Conservation (phyloP, 2,888 invertebrate genomes). For the Hypena proboscidalis region DNA sequence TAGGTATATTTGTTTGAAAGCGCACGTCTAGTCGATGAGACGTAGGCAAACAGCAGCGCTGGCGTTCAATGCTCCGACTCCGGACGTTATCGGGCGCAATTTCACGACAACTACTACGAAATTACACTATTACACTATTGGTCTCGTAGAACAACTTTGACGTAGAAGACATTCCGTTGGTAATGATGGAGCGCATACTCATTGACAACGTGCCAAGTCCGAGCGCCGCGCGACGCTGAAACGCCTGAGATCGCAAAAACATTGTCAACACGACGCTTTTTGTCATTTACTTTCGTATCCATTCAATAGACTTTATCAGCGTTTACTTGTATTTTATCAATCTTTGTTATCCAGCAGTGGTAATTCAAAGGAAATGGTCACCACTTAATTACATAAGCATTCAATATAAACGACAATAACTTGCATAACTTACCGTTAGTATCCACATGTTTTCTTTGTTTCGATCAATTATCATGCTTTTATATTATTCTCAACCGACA, state of each 20-base stretch:
- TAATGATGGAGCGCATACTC: conserved; percentile 39
- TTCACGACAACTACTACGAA: conserved; percentile 28
- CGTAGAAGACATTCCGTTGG: conserved; percentile 40
- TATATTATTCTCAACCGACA: no score
- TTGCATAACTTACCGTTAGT: no score
- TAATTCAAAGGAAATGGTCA: no score
- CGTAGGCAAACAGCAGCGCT: conserved; percentile 16
- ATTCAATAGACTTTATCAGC: no score
- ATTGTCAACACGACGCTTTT: conserved; percentile 25
- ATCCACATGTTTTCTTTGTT: no score
- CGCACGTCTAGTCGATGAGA: conserved; percentile 8
- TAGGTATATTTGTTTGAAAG: not conserved
- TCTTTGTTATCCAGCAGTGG: no score
- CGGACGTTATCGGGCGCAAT: conserved; percentile 23
- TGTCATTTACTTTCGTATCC: no score
- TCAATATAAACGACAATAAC: no score
- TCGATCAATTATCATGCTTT: no score
- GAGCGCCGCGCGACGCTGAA: conserved; percentile 30
- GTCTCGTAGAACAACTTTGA: conserved; percentile 37
- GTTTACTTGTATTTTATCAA: conserved; percentile 1
- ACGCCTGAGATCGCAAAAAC: conserved; percentile 19
- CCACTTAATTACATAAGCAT: no score
- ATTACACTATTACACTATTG: conserved; percentile 28
- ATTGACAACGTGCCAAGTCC: conserved; percentile 50
- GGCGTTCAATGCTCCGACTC: conserved; percentile 27